phyloP scores from a whole-genome alignment of 1,140 invertebrate species.

The Globodera rostochiensis region DNA sequence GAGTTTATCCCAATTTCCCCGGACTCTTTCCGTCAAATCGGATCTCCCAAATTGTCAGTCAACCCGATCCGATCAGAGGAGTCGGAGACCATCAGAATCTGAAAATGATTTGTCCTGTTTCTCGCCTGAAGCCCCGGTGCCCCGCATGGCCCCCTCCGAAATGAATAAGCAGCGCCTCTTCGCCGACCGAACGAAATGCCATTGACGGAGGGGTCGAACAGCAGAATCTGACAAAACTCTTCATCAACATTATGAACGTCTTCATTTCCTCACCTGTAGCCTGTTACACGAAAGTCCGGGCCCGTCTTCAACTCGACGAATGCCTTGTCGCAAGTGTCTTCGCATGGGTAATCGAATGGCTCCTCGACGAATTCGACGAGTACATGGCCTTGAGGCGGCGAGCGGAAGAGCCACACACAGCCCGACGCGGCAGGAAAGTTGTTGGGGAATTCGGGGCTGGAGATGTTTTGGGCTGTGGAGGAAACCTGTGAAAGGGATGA shows the following conservation, averaged over 20 bases:
- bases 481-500: constrained; percentile 16
- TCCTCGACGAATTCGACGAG: constrained; percentile 57
- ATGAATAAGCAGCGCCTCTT: constrained; percentile 60
- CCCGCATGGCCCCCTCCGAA: constrained; percentile 40
- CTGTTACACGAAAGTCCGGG: constrained; percentile 51
- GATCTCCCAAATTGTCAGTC: no score
- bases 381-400: constrained; percentile 51
- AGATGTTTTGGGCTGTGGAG: constrained; percentile 23
- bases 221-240: constrained; percentile 51
- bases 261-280: constrained; percentile 40
- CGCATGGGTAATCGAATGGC: constrained; percentile 61
- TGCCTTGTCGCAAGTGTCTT: constrained; percentile 63
- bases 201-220: constrained; percentile 49
- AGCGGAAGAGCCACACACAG: constrained; percentile 59
- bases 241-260: constrained; percentile 18
- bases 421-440: constrained; percentile 43
- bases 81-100: no score
- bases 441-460: constrained; percentile 46
- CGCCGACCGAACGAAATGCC: constrained; percentile 48
- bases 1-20: no score
- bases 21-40: not conserved
- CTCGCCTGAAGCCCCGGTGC: not conserved
- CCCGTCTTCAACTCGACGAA: constrained; percentile 59
- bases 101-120: not conserved
- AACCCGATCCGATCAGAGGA: no score